Base-by-base conservation (phyloP, 2,888 invertebrate species). In the Macaria liturata region DNA sequence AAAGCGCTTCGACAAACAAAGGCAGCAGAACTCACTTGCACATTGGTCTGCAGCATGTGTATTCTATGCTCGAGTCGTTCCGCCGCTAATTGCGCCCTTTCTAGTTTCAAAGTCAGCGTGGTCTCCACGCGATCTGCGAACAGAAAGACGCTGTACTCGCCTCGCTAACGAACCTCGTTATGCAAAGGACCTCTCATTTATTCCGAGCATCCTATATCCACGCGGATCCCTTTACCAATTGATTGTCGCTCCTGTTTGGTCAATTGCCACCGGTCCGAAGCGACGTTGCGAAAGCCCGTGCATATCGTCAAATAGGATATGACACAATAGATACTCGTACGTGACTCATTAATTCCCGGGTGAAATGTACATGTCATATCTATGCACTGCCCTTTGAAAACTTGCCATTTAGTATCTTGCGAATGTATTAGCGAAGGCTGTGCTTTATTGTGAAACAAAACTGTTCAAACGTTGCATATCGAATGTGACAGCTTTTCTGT, bases 51-150 rank as follows among this genome's bases (percentile, higher is more conserved):
- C 52, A 91, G 78, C 88, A 90, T 89, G 62, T 90, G 88, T 65
- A 91, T 74, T 63, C 90, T 79, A 66, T 91, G 90, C 68, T 90
- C 91, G 63, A 91, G 75, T 65, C 87, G 80, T 66, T 91, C 91
- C 47, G 90, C 92, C 68, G 92, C 90, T 76, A 92, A 76, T 81
- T 91, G 84, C 66, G 84, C 83, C 76, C 92, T 83, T 75, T 91
- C 86, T 71, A 92, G 79, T 80, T 84, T 84, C 69, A 91, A 74
- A 65, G 88, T 85, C 63, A 91, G 71, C 59, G 91, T 85, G 52
- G 87, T 90, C 75, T 91, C 91, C 62, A 91, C 81, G 53, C 88
- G 89, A 78, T 91, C 91, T 91, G 81, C 53, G 83, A 84, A 65
- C 69, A 74, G 78, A 76, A 70, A 71, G 61, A 68, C 66, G 72